Evolutionary conservation across 2,888 invertebrate species (phyloP).

Genomic region (Rosalia funebris): DNA sequence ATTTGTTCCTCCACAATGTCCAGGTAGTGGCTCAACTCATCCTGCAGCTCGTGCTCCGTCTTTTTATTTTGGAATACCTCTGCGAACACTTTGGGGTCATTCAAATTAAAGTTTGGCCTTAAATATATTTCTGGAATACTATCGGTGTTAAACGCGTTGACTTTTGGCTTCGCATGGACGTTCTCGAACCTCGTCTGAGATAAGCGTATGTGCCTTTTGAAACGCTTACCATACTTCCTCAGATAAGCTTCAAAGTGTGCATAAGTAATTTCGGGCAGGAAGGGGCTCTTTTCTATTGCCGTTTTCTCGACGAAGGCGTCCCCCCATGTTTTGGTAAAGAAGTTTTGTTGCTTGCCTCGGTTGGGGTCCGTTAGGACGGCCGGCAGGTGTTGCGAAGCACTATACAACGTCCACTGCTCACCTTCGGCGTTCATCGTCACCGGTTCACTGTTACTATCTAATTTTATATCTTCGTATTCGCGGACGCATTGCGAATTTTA

Average conservation of each 20-base stretch:
- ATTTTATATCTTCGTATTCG: conserved; percentile 1
- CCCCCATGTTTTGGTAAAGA: conserved; percentile 98
- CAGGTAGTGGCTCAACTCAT: conserved; percentile 91
- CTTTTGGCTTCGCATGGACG: conserved; percentile 51
- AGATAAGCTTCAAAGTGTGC: conserved; percentile 90
- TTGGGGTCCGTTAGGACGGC: conserved; percentile 96
- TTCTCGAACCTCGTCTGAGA: conserved; percentile 51
- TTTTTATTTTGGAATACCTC: conserved; percentile 78
- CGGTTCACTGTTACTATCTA: neutral
- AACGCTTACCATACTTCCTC: conserved; percentile 77
- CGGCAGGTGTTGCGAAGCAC: conserved; percentile 92
- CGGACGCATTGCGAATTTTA: neutral
- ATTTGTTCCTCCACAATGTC: conserved; percentile 95
- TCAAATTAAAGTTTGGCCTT: conserved; percentile 80
- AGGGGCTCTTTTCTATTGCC: conserved; percentile 79
- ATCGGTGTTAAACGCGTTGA: conserved; percentile 67
- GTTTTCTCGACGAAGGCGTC: conserved; percentile 89
- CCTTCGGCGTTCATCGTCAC: conserved; percentile 52
- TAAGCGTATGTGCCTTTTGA: conserved; percentile 71
- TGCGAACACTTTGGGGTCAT: conserved; percentile 82
- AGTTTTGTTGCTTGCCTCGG: conserved; percentile 88
- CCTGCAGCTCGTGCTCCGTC: conserved; percentile 79
- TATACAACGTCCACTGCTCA: conserved; percentile 86
- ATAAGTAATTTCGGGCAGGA: conserved; percentile 84
- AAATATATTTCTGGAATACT: conserved; percentile 88